Evolutionary conservation across 2,797 vertebrate species (phyloP), one percentile per base, ranked within the genome.

Genomic region (Premnoplex brunnescens): DNA sequence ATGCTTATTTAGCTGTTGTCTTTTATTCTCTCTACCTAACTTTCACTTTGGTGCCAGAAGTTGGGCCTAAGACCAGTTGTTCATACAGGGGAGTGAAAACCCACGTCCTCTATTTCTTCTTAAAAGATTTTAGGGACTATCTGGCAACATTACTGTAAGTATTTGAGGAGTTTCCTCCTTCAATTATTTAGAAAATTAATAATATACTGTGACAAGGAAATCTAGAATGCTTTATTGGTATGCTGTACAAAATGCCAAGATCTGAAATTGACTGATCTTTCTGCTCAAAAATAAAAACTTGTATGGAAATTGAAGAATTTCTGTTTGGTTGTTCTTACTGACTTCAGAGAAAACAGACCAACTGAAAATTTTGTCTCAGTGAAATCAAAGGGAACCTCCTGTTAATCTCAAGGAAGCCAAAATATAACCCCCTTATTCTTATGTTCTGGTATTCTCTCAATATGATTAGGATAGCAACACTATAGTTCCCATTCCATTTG

Each of bases 91-190:
- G 2, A 49, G 12, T 51, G 43, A 87, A 91, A 91, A 60, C 3
- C 4, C 15, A 32, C 2, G 3, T 44, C 37, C 11, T 55, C 77
- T 77, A 39, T 85, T 87, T 34, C 10, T 66, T 52, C 22, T 54
- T 54, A 68, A 85, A 92, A 91, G 21, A 78, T n/a, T 87, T 67
- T 51, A 52, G 27, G 87, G 7, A 69, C 3, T 71, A 34, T 79
- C 82, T 69, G 22, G 30, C 18, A 63, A 54, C 56, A 36, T 6
- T 46, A 10, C 32, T 52, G 12, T 28, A 84, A 73, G 15, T 37
- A 28, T 81, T 32, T 72, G 21, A 69, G 41, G 16, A 71, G 22
- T 71, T 92, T 75, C 54, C 22, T 56, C n/a, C n/a, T 56, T 56
- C 22, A 56, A 34, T 34, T 34, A 56, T 26, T 4, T 28, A 43